Evolutionary conservation across 2,113 vertebrate species (phyloP).

Genomic region (Engystomops pustulosus): DNA sequence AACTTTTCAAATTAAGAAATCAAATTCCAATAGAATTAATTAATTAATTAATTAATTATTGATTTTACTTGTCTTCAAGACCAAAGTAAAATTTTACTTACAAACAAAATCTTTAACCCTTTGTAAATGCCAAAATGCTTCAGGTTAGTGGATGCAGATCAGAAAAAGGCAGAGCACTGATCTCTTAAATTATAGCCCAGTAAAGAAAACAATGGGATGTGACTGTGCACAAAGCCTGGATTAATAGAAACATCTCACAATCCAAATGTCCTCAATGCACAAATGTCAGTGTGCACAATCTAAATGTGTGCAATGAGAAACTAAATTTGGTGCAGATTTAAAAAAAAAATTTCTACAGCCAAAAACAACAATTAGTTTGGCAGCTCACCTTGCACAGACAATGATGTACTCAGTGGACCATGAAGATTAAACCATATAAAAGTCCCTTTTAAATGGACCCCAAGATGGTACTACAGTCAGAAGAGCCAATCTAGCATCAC

Average conservation of each 20-base stretch:
- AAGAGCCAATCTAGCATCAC: too few species aligned
- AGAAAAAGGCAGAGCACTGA: background rate
- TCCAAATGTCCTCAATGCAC: constrained; percentile 60
- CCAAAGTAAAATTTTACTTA: background rate
- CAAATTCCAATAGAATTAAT: background rate
- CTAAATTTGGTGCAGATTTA: constrained; percentile 58
- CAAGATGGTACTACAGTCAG: background rate
- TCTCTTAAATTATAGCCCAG: constrained; percentile 4
- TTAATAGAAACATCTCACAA: constrained; percentile 62
- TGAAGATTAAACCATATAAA: background rate
- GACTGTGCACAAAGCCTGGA: constrained; percentile 20
- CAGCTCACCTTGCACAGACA: constrained; percentile 47
- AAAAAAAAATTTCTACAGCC: constrained; percentile 57
- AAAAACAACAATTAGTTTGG: constrained; percentile 68
- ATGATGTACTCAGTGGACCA: constrained; percentile 43
- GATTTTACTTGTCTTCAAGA: background rate
- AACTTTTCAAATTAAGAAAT: background rate
- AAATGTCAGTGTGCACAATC: constrained; percentile 61
- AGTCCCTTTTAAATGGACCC: background rate
- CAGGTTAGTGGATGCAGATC: background rate
- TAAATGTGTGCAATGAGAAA: constrained; percentile 62
- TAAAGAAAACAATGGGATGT: constrained; percentile 15
- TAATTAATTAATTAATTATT: too few species aligned
- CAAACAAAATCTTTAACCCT: background rate
- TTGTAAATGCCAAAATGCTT: background rate